Base-by-base conservation (phyloP, 2,888 invertebrate species). In the Ethmia dodecea region DNA sequence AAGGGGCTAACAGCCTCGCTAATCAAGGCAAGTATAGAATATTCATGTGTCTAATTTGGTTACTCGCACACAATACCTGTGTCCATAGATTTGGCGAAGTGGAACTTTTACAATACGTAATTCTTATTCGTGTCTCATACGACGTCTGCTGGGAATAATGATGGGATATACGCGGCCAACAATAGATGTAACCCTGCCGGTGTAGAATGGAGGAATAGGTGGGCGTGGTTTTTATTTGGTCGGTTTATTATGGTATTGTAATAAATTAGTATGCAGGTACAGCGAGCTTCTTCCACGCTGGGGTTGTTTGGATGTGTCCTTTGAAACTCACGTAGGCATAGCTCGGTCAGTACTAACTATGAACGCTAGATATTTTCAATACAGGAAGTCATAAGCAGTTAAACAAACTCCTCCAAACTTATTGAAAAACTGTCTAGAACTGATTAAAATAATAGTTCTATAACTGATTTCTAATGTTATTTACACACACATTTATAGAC, bases 251-350 rank as follows among this genome's bases (percentile, higher is more conserved):
- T 52, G 37, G 55, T 61, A 57, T 63, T 57, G 63, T 61, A 59
- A 63, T 65, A 52, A 65, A 78, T 81, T 79, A 67, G 76, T 77
- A 83, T 81, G 69, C 80, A 60, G 50, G 62, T 57, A 50, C 57
- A 55, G 51, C 53, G 39, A 55, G 62, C 67, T 76, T 71, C 77
- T 69, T 76, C 63, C 52, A 54, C 58, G 53, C 49, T 61, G 56
- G 51, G 56, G 46, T 48, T 61, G 75, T 75, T 67, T 69, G 64
- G 56, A 52, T 60, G 43, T 71, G 75, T 76, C 67, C 60, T 66
- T 55, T 58, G 57, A 54, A 61, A 71, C 76, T 70, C 60, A 68
- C 68, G 71, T 71, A 26, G 26, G 26, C 6, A 10, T 12, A 57
- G 50, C 22, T n/a, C n/a, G n/a, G n/a, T n/a, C n/a, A n/a, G n/a